Evolutionary conservation across 2,888 invertebrate species (phyloP).

Genomic region (Caenorhabditis sp.): DNA sequence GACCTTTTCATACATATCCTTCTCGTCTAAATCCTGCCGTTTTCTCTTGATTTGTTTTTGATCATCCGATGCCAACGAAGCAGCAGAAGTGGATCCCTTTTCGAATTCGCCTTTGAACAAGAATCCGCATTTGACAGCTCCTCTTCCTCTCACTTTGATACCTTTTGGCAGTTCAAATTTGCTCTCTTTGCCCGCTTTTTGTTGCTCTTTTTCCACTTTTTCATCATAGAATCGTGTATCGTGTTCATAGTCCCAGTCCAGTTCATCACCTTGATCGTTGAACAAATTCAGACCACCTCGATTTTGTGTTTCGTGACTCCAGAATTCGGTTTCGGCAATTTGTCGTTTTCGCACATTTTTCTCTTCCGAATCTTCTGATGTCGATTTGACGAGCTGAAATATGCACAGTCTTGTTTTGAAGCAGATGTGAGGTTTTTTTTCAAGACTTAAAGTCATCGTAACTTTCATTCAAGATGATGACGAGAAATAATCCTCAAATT

Average conservation of each 20-base stretch:
- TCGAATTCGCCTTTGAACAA: conserved; percentile 18
- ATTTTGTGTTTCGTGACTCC: conserved; percentile 42
- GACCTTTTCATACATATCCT: conserved; percentile 19
- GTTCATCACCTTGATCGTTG: conserved; percentile 62
- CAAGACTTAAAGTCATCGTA: too few relatives aligned
- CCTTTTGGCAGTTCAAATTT: conserved; percentile 34
- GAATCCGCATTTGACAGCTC: conserved; percentile 41
- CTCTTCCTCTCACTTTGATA: conserved; percentile 41
- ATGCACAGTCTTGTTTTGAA: too few relatives aligned
- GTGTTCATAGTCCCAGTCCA: conserved; percentile 69
- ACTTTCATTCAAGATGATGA: too few relatives aligned
- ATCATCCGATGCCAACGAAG: conserved; percentile 25
- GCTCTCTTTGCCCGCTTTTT: conserved; percentile 4
- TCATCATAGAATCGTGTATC: conserved; percentile 59
- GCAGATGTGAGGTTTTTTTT: too few relatives aligned
- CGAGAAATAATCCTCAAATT: too few relatives aligned
- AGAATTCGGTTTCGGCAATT: conserved; percentile 13
- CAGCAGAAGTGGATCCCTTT: background rate
- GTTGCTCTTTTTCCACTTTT: conserved; percentile 23
- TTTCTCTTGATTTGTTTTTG: conserved; percentile 10
- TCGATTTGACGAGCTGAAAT: background rate
- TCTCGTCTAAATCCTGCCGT: conserved; percentile 4
- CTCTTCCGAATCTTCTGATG: background rate
- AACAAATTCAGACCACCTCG: conserved; percentile 66
- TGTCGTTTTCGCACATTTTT: background rate